Conservation (phyloP, 2,888 invertebrate genomes). For the Melieria crassipennis region DNA sequence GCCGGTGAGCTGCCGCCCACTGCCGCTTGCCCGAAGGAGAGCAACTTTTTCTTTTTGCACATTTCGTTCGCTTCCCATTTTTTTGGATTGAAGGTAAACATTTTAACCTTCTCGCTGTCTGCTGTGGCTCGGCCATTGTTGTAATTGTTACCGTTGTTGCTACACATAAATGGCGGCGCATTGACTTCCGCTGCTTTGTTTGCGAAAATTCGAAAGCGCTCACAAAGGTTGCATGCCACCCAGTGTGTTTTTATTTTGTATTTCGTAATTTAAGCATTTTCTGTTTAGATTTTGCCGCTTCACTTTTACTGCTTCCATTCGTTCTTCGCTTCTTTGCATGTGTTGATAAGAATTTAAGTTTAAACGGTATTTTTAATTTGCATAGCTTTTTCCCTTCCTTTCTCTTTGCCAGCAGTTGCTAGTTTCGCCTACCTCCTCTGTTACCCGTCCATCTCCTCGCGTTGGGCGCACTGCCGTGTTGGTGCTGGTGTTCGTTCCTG, state of each 20-base stretch:
- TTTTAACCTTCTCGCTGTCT: too few relatives aligned
- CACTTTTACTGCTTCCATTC: neutral
- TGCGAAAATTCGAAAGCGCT: too few relatives aligned
- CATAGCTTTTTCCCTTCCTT: constrained; percentile 14
- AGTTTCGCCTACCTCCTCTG: neutral
- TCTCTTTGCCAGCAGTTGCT: neutral
- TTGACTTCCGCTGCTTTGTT: too few relatives aligned
- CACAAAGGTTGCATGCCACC: too few relatives aligned
- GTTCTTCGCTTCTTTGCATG: neutral
- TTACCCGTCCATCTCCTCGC: neutral
- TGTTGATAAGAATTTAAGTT: constrained; percentile 17
- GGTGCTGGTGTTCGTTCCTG: too few relatives aligned
- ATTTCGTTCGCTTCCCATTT: too few relatives aligned
- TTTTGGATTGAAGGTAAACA: too few relatives aligned
- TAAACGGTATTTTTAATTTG: constrained; percentile 30
- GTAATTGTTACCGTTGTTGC: too few relatives aligned
- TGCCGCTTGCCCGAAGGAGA: neutral
- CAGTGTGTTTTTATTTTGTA: neutral
- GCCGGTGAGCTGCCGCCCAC: neutral
- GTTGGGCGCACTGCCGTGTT: too few relatives aligned
- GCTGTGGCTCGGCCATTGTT: too few relatives aligned
- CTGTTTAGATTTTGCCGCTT: neutral
- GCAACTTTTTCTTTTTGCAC: too few relatives aligned
- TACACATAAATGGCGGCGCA: too few relatives aligned
- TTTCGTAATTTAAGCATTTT: neutral